Evolutionary conservation across 2,888 invertebrate species (phyloP).

Genomic region (Agrochola lota): DNA sequence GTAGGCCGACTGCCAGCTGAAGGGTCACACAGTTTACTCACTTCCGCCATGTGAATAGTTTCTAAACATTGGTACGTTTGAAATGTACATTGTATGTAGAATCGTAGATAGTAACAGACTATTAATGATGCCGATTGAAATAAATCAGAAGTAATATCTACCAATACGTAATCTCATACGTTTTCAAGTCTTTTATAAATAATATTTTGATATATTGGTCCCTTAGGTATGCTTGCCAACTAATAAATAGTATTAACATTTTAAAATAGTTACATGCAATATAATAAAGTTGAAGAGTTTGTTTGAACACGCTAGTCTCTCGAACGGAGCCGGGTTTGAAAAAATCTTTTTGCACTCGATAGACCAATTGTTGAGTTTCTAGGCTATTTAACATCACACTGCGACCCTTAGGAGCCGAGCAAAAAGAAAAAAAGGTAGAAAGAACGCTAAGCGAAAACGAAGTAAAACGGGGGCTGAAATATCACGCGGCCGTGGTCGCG

Average conservation of each 20-base stretch:
- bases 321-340: too few relatives aligned
- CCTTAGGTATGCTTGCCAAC: background rate
- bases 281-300: too few relatives aligned
- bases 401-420: too few relatives aligned
- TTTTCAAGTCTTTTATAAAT: background rate
- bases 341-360: too few relatives aligned
- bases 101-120: background rate
- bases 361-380: too few relatives aligned
- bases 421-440: too few relatives aligned
- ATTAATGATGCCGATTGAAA: slow-evolving; percentile 3
- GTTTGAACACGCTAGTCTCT: too few relatives aligned
- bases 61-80: background rate
- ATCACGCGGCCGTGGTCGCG: too few relatives aligned
- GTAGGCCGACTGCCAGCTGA: slow-evolving; percentile 46
- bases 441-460: too few relatives aligned
- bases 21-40: slow-evolving; percentile 39
- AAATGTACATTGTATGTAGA: slow-evolving; percentile 1
- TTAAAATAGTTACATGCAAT: too few relatives aligned
- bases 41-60: slow-evolving; percentile 53
- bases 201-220: slow-evolving; percentile 4
- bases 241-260: background rate
- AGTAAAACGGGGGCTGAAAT: too few relatives aligned
- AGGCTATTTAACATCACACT: too few relatives aligned
- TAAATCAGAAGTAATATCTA: background rate
- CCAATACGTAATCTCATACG: background rate